A percentile compares a stretch with the other conserved stretches of the same genome.
Evolutionary conservation across 2,113 vertebrate genomes (phyloP).

Genomic region (Poecilia latipinna): DNA sequence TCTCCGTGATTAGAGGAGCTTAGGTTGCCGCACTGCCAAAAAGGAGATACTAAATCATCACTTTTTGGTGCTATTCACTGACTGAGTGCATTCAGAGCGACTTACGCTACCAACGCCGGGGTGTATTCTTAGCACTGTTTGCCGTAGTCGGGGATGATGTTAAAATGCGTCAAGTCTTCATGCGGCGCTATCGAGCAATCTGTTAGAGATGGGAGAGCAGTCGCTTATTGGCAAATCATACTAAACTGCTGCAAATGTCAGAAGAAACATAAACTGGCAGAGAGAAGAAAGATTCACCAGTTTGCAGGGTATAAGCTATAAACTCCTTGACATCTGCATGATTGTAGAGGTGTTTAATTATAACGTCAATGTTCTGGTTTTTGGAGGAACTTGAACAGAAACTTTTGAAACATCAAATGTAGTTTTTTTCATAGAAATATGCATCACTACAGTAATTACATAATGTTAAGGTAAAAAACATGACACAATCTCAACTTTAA

Average conservation of each 20-base stretch:
- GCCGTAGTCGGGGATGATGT: conserved; percentile 14
- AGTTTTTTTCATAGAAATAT: conserved; percentile 7
- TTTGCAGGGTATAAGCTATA: conserved; percentile 30
- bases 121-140: conserved; percentile 16
- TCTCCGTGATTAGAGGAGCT: conserved; percentile 52
- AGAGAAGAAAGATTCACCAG: conserved; percentile 38
- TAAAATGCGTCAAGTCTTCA: background rate
- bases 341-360: conserved; percentile 48
- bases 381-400: conserved; percentile 17
- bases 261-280: conserved; percentile 12
- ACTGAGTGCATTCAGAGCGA: conserved; percentile 38
- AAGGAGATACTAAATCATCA: conserved; percentile 53
- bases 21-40: conserved; percentile 28
- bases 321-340: conserved; percentile 20
- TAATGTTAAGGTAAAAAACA: no score
- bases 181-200: conserved; percentile 11
- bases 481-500: no score
- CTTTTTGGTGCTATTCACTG: conserved; percentile 41
- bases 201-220: conserved; percentile 19
- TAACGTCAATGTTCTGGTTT: conserved; percentile 43
- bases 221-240: conserved; percentile 25
- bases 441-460: background rate
- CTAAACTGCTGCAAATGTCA: conserved; percentile 15
- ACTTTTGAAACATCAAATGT: conserved; percentile 18
- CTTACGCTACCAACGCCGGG: conserved; percentile 5